phyloP scores from a whole-genome alignment of 2,797 vertebrate genomes.

The Falco novaeseelandiae region DNA sequence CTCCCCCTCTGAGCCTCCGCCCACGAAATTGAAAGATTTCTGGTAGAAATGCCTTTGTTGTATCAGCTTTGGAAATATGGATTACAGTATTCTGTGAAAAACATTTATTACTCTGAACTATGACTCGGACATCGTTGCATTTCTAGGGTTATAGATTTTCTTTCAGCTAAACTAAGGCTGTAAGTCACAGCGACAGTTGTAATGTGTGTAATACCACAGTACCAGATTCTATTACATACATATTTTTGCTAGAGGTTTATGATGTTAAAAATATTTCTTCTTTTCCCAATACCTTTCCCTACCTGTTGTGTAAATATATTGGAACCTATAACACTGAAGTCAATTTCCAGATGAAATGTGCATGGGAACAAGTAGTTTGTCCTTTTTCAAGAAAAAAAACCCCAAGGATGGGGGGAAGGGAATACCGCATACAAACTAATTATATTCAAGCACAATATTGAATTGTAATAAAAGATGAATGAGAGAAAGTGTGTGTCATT shows the following conservation, averaged over 20 bases:
- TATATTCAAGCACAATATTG: conserved; percentile 83
- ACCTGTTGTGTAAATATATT: conserved; percentile 83
- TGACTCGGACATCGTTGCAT: conserved; percentile 82
- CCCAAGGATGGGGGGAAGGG: background rate
- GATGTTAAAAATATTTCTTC: conserved; percentile 82
- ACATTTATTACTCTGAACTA: conserved; percentile 84
- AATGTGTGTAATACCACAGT: conserved; percentile 83
- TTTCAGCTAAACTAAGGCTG: conserved; percentile 85
- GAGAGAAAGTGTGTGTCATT: conserved; percentile 81
- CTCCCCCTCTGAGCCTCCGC: conserved; percentile 64
- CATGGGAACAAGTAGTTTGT: conserved; percentile 69
- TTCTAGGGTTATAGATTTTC: conserved; percentile 85
- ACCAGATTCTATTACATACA: conserved; percentile 85
- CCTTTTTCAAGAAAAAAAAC: conserved; percentile 47
- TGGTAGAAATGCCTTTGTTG: conserved; percentile 80
- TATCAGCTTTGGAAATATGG: conserved; percentile 83
- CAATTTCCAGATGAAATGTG: conserved; percentile 81
- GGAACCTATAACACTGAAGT: conserved; percentile 78
- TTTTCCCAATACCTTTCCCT: conserved; percentile 76
- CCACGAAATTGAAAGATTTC: conserved; percentile 83
- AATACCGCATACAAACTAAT: conserved; percentile 73
- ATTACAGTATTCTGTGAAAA: conserved; percentile 83
- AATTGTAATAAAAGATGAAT: conserved; percentile 86
- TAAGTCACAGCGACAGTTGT: conserved; percentile 85
- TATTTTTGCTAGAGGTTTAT: conserved; percentile 85